Evolutionary conservation across 2,797 vertebrate species (phyloP).

Genomic region (Hipposideros larvatus): DNA sequence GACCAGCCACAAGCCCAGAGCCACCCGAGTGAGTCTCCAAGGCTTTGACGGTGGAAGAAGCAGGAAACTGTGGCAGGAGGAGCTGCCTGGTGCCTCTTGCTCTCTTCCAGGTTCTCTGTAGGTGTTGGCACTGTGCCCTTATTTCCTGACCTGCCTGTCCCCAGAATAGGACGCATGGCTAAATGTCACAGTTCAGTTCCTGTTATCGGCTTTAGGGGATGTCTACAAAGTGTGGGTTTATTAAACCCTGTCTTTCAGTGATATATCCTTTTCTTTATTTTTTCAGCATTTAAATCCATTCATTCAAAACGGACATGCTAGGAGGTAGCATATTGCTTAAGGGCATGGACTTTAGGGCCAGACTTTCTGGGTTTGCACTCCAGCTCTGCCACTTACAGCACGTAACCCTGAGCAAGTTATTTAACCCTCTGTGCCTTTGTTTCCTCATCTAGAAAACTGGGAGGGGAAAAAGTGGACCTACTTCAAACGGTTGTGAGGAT

Average conservation of each 20-base stretch:
- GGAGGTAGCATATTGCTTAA: background rate
- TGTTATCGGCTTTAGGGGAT: background rate
- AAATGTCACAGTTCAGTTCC: background rate
- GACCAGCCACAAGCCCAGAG: background rate
- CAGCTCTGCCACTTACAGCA: background rate
- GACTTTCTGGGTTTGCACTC: background rate
- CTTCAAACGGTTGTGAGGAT: background rate
- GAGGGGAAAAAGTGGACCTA: no score
- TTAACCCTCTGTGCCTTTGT: background rate
- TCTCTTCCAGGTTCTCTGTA: background rate
- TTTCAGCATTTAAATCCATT: slow-evolving; percentile 1
- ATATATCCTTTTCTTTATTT: background rate
- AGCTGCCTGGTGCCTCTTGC: no score
- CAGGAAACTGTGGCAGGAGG: background rate
- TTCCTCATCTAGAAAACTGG: background rate
- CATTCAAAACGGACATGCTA: background rate
- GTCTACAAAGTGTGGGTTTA: background rate
- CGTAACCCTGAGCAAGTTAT: background rate
- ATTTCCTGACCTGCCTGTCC: background rate
- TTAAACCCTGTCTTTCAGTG: background rate
- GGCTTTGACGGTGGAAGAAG: background rate
- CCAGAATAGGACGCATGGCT: background rate
- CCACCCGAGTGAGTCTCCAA: background rate
- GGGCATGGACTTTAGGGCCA: background rate
- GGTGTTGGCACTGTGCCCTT: background rate